phyloP scores from a whole-genome alignment of 2,113 vertebrate genomes.

The Nannobrachium achirus region DNA sequence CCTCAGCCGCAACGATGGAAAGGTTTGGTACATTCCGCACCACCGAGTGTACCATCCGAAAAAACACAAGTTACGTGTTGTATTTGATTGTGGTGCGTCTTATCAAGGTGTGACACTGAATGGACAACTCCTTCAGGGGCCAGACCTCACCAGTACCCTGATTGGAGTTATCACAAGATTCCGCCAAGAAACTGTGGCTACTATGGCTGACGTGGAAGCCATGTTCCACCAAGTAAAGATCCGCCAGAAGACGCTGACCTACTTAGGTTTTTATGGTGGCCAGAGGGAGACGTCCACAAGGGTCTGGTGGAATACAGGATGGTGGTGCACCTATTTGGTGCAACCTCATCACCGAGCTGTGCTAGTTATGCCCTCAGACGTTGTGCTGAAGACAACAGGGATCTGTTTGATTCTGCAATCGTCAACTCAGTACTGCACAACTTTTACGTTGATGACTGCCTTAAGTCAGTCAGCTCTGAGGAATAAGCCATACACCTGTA shows the following conservation, averaged over 20 bases:
- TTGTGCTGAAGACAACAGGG: constrained; percentile 3
- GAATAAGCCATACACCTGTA: too few species aligned
- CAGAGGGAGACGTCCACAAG: not conserved
- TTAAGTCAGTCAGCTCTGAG: too few species aligned
- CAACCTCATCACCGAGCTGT: constrained; percentile 19
- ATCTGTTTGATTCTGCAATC: not conserved
- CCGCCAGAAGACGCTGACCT: constrained; percentile 20
- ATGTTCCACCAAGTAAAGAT: constrained; percentile 38
- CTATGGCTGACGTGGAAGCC: constrained; percentile 31
- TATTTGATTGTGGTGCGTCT: constrained; percentile 32
- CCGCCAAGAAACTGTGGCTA: too few species aligned
- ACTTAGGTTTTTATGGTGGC: constrained; percentile 39
- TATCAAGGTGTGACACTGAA: constrained; percentile 27
- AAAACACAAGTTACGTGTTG: constrained; percentile 11
- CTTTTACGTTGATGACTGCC: constrained; percentile 30
- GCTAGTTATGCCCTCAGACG: constrained; percentile 11
- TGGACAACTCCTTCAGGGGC: constrained; percentile 3
- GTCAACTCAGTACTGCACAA: constrained; percentile 1
- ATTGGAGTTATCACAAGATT: too few species aligned
- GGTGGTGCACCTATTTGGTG: constrained; percentile 14
- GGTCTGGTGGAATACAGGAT: constrained; percentile 17
- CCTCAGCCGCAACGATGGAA: not conserved
- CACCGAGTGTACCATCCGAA: constrained; percentile 23
- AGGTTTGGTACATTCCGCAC: constrained; percentile 26
- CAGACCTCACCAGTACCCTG: too few species aligned